These are phyloP conservation scores for Leptopilina drosophilae DNA, from an alignment of 2,888 invertebrate species.

Conservation along the genomic window DNA sequence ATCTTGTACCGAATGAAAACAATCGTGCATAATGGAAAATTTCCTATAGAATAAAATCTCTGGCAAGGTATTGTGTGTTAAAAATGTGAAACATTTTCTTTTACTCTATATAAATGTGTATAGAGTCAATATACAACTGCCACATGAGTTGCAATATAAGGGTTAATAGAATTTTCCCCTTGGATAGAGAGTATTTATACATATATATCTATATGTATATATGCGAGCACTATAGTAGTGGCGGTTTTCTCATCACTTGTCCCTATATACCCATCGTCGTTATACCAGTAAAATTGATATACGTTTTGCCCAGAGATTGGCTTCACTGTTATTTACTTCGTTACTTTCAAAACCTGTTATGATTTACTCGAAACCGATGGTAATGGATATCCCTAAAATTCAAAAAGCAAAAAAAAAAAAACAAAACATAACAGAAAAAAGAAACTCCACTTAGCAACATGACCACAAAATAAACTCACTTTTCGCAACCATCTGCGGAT, in stretches of 20 bases:
- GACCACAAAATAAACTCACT: slow-evolving; percentile 46
- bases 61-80: background rate
- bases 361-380: slow-evolving; percentile 17
- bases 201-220: slow-evolving; percentile 11
- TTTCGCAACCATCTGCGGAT: slow-evolving; percentile 41
- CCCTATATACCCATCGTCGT: background rate
- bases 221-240: background rate
- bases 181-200: slow-evolving; percentile 30
- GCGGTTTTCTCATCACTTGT: slow-evolving; percentile 3
- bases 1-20: background rate
- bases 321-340: slow-evolving; percentile 34
- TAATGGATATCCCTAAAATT: background rate
- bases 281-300: slow-evolving; percentile 9
- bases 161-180: slow-evolving; percentile 54
- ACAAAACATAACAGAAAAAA: too few relatives aligned
- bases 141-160: slow-evolving; percentile 49
- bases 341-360: slow-evolving; percentile 10
- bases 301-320: slow-evolving; percentile 12
- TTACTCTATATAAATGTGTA: background rate
- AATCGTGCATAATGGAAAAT: background rate
- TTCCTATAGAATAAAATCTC: slow-evolving; percentile 2
- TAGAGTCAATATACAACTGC: slow-evolving; percentile 38
- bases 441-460: background rate
- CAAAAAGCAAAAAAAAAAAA: background rate
- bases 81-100: slow-evolving; percentile 14